These are phyloP conservation scores for Drosophila mayaguana DNA, from an alignment of 2,888 invertebrate genomes.

Conservation along the genomic window DNA sequence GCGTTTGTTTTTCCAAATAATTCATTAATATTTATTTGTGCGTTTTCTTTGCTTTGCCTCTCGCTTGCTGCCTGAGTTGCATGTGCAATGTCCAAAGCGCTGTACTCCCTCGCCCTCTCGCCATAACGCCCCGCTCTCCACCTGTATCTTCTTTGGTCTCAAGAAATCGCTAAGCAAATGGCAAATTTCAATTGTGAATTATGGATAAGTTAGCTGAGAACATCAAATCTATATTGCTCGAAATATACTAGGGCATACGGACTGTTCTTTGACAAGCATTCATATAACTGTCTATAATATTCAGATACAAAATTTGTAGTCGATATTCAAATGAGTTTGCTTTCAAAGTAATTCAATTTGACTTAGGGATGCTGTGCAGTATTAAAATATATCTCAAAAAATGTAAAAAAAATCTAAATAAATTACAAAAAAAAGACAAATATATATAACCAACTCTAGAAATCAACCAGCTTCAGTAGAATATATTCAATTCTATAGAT, in stretches of 20 bases:
- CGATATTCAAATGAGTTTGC: no score
- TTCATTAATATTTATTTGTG: conserved; percentile 84
- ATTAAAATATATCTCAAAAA: not conserved
- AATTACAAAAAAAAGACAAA: no score
- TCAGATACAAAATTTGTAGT: not conserved
- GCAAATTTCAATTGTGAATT: not conserved
- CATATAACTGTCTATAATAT: not conserved
- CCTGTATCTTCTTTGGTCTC: not conserved
- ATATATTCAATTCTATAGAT: no score
- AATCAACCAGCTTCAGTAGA: no score
- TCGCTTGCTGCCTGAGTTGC: conserved; percentile 69
- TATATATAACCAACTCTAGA: not conserved
- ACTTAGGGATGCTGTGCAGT: not conserved
- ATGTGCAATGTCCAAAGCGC: conserved; percentile 57
- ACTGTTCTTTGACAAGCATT: not conserved
- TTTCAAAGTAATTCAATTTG: not conserved
- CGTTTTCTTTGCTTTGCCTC: conserved; percentile 35
- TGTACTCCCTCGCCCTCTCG: not conserved
- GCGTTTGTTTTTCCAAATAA: conserved; percentile 83
- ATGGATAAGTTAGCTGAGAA: not conserved
- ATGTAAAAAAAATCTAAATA: not conserved
- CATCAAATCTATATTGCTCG: not conserved
- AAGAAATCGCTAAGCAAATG: conserved; percentile 5
- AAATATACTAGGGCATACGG: not conserved
- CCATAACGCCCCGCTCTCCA: no score